phyloP scores from a whole-genome alignment of 2,888 invertebrate genomes.

The Ectropis crepuscularia region DNA sequence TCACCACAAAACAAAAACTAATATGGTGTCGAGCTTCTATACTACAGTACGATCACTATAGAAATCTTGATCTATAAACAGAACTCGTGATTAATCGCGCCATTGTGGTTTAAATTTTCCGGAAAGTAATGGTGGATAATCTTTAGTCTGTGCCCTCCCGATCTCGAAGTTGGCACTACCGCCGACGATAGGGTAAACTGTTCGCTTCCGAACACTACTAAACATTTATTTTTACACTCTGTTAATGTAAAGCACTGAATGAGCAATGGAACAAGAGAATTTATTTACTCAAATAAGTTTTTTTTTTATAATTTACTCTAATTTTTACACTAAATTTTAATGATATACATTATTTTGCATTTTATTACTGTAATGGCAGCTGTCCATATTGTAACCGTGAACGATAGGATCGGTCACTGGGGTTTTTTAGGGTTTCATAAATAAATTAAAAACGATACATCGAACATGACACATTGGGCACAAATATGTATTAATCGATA shows the following conservation, averaged over 20 bases:
- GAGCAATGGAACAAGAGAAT: slow-evolving; percentile 84
- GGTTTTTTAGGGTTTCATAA: slow-evolving; percentile 74
- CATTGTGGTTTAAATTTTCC: no score
- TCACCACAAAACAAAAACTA: no score
- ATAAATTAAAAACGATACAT: slow-evolving; percentile 79
- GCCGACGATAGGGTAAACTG: slow-evolving; percentile 22
- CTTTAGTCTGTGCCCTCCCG: not conserved
- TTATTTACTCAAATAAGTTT: slow-evolving; percentile 84
- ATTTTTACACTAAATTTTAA: slow-evolving; percentile 75
- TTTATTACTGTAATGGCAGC: slow-evolving; percentile 82
- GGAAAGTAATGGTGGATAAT: not conserved
- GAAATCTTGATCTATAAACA: no score
- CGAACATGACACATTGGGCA: slow-evolving; percentile 85
- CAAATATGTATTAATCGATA: slow-evolving; percentile 68
- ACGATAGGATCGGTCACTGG: slow-evolving; percentile 70
- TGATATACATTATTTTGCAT: slow-evolving; percentile 81
- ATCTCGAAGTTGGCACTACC: not conserved
- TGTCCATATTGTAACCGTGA: slow-evolving; percentile 73
- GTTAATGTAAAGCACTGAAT: slow-evolving; percentile 75
- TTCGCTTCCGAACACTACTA: slow-evolving; percentile 34
- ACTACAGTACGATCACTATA: no score
- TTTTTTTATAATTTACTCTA: slow-evolving; percentile 75
- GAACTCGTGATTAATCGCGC: no score
- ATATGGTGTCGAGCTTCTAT: no score
- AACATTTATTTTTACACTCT: slow-evolving; percentile 78